phyloP scores from a whole-genome alignment of 2,888 invertebrate species.

The Megastigmus dorsalis region DNA sequence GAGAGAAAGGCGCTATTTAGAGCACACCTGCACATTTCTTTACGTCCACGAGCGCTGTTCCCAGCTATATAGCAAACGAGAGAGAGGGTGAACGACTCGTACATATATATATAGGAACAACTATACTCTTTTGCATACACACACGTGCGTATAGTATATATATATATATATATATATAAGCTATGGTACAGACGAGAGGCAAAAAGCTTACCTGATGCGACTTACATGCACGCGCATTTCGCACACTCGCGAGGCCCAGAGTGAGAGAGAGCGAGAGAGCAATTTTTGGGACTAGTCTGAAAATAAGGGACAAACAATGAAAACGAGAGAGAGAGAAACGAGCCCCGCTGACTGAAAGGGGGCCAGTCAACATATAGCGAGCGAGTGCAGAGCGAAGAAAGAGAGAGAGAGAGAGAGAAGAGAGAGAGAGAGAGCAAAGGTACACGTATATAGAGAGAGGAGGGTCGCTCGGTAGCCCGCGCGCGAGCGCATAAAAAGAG shows the following conservation, averaged over 20 bases:
- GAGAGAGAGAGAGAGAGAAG: constrained; percentile 14
- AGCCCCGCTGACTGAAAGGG: constrained; percentile 60
- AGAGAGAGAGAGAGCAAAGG: constrained; percentile 39
- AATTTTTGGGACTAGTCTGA: constrained; percentile 61
- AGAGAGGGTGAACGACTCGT: constrained; percentile 31
- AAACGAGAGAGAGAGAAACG: no score
- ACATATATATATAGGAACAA: no score
- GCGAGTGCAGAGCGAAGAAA: not conserved
- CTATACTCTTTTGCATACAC: not conserved
- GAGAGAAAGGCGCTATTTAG: constrained; percentile 64
- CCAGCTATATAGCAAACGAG: no score
- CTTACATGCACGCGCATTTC: not conserved
- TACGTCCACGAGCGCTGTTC: constrained; percentile 60
- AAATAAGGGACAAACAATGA: constrained; percentile 69
- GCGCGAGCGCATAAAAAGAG: constrained; percentile 21
- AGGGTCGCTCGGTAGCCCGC: constrained; percentile 39
- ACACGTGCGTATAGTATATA: not conserved
- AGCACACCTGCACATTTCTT: constrained; percentile 68
- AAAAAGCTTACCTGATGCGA: not conserved
- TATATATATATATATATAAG: not conserved
- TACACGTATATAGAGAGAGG: constrained; percentile 6
- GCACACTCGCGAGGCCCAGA: not conserved
- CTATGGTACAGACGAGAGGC: no score
- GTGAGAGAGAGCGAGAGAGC: constrained; percentile 47
- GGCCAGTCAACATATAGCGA: constrained; percentile 48